phyloP scores from a whole-genome alignment of 2,113 vertebrate species.

The Plectropomus leopardus region DNA sequence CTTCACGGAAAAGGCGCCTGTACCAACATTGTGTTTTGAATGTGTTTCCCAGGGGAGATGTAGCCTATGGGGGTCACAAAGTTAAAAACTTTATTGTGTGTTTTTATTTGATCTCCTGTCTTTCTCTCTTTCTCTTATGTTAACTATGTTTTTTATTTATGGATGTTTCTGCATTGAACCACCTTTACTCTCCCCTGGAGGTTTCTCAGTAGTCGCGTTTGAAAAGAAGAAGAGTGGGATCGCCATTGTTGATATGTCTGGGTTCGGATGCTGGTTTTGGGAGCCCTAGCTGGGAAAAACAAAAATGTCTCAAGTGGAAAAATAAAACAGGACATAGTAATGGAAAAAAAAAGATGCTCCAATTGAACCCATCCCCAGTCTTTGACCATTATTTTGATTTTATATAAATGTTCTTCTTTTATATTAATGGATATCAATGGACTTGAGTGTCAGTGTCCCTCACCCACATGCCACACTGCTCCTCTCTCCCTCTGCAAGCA shows the following conservation, averaged over 20 bases:
- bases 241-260: conserved; percentile 37
- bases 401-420: conserved; percentile 88
- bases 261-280: conserved; percentile 44
- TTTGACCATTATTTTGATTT: conserved; percentile 86
- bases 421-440: conserved; percentile 88
- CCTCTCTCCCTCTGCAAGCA: conserved; percentile 86
- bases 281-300: background rate
- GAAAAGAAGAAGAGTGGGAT: conserved; percentile 56
- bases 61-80: conserved; percentile 26
- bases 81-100: conserved; percentile 13
- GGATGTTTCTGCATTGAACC: conserved; percentile 52
- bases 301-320: conserved; percentile 36
- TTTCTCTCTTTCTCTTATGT: conserved; percentile 58
- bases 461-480: conserved; percentile 88
- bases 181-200: conserved; percentile 47
- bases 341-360: conserved; percentile 42
- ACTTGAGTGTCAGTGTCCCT: conserved; percentile 87
- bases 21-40: conserved; percentile 52
- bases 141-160: conserved; percentile 35
- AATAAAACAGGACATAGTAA: conserved; percentile 63
- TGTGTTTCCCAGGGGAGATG: conserved; percentile 54
- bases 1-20: conserved; percentile 24
- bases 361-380: conserved; percentile 81
- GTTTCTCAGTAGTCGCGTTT: conserved; percentile 49
- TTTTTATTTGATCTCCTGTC: conserved; percentile 56